Conservation (phyloP, 2,888 invertebrate genomes). For the Archips xylosteana region DNA sequence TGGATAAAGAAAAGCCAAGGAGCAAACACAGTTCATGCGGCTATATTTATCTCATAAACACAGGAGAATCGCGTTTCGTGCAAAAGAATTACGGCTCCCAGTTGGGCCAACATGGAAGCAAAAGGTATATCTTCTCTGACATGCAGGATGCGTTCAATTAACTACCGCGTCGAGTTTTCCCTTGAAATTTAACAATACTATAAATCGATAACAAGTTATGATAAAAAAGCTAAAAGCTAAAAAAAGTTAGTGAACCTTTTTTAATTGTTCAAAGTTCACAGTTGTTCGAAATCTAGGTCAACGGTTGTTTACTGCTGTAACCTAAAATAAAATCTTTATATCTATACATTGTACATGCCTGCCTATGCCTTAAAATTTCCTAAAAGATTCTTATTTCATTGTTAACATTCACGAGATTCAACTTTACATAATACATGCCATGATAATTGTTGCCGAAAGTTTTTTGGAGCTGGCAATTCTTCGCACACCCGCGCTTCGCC, state of each 20-base stretch:
- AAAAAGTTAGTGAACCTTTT: not conserved
- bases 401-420: constrained; percentile 53
- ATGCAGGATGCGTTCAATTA: not conserved
- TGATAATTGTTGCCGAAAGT: constrained; percentile 66
- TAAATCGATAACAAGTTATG: not conserved
- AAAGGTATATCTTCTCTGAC: constrained; percentile 3
- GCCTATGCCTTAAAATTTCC: not conserved
- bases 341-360: not conserved
- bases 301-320: not conserved
- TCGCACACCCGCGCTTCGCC: constrained; percentile 30
- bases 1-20: not conserved
- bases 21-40: constrained; percentile 15
- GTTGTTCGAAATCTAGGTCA: not conserved
- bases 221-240: not conserved
- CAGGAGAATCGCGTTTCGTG: constrained; percentile 1
- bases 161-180: not conserved
- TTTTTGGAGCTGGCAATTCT: constrained; percentile 50
- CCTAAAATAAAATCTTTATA: not conserved
- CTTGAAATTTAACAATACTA: not conserved
- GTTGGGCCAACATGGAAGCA: not conserved
- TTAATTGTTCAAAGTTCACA: not conserved
- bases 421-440: constrained; percentile 55
- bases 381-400: constrained; percentile 52
- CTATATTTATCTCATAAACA: constrained; percentile 14
- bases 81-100: constrained; percentile 8